Percentiles rank a stretch among this genome's conserved stretches.
Evolutionary conservation across 37 sponge, comb jelly and placozoan genomes (phyloP).

Genomic region (Oscarella lobularis): DNA sequence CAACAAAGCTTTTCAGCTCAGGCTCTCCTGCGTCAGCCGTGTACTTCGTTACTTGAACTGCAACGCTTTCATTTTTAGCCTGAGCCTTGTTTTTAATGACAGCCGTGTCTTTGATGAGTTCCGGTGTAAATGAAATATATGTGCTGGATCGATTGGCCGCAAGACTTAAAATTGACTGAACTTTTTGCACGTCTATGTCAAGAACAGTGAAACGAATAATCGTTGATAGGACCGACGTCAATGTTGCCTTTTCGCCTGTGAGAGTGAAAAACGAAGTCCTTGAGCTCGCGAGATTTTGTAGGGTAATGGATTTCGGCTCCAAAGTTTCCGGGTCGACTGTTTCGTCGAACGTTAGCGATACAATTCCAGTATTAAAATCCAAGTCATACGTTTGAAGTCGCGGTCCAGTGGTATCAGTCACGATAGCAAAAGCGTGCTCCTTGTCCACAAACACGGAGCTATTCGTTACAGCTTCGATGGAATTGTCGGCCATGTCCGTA

Average conservation of each 20-base stretch:
- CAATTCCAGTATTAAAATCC: slow-evolving; percentile 32
- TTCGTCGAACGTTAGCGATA: slow-evolving; percentile 70
- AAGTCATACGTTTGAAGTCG: slow-evolving; percentile 27
- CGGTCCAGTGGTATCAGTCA: slow-evolving; percentile 33
- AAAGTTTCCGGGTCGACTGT: slow-evolving; percentile 29
- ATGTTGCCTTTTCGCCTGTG: not conserved
- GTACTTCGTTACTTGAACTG: slow-evolving; percentile 30
- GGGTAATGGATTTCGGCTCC: slow-evolving; percentile 38
- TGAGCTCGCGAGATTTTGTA: slow-evolving; percentile 9
- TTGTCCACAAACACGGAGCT: not conserved
- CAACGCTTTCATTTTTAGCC: slow-evolving; percentile 10
- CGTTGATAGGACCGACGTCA: not conserved
- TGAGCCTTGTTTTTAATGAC: slow-evolving; percentile 16
- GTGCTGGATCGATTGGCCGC: not conserved
- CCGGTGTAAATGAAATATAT: slow-evolving; percentile 33
- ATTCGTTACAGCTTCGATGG: slow-evolving; percentile 9
- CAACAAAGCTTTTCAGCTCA: not conserved
- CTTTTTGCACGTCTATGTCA: not conserved
- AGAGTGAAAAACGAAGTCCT: slow-evolving; percentile 1
- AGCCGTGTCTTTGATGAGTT: slow-evolving; percentile 45
- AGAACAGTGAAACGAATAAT: not conserved
- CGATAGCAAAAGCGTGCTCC: not conserved
- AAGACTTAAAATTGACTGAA: not conserved
- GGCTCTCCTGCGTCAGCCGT: slow-evolving; percentile 35
- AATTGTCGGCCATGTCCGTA: slow-evolving; percentile 68